phyloP scores from a whole-genome alignment of 1,140 invertebrate species.

The Drosophila pseudoananassae region DNA sequence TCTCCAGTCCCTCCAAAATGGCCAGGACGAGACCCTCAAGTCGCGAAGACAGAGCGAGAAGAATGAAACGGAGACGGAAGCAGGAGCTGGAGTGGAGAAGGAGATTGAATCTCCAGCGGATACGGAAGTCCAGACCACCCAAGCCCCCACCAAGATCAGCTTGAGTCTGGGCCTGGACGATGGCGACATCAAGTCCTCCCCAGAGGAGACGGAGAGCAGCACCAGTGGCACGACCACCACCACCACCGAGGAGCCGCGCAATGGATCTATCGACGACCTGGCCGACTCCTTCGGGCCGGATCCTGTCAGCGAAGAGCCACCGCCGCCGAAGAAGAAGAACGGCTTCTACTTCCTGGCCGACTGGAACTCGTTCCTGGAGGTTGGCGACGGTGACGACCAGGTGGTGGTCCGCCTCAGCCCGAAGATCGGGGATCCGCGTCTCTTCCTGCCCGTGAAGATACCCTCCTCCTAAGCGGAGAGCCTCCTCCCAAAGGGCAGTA shows the following conservation, averaged over 20 bases:
- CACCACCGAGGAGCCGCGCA: conserved; percentile 72
- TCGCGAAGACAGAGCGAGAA: conserved; percentile 57
- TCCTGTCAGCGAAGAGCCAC: conserved; percentile 85
- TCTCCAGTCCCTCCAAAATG: conserved; percentile 58
- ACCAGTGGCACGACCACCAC: conserved; percentile 13
- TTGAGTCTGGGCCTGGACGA: conserved; percentile 49
- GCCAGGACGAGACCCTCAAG: conserved; percentile 52
- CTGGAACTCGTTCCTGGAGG: conserved; percentile 93
- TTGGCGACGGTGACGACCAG: conserved; percentile 90
- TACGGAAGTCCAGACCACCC: conserved; percentile 36
- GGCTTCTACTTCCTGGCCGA: conserved; percentile 93
- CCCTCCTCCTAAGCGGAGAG: conserved; percentile 84
- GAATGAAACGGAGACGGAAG: conserved; percentile 4
- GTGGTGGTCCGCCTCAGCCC: conserved; percentile 91
- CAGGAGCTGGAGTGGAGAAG: neutral
- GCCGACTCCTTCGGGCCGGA: conserved; percentile 90
- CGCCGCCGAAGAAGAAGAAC: conserved; percentile 88
- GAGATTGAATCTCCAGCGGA: neutral
- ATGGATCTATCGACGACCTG: conserved; percentile 85
- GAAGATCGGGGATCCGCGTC: conserved; percentile 90
- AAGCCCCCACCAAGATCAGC: conserved; percentile 56
- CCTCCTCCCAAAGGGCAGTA: neutral
- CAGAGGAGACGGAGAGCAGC: neutral
- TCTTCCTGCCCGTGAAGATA: conserved; percentile 89
- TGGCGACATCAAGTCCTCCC: conserved; percentile 15